Evolutionary conservation across 2,888 invertebrate species (phyloP).

Genomic region (Eurytoma californica): DNA sequence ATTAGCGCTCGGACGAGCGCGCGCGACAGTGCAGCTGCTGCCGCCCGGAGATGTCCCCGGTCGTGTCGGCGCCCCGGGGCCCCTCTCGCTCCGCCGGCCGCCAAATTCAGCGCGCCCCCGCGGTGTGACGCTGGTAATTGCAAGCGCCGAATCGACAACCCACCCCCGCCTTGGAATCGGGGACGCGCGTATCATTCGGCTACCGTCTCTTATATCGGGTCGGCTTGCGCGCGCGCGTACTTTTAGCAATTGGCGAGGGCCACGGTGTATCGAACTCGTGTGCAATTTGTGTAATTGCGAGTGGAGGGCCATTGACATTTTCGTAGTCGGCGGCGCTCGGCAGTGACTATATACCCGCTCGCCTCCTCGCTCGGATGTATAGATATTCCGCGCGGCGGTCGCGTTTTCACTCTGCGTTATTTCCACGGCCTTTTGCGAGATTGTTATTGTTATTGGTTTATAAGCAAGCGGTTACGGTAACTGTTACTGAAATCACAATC

Average conservation of each 20-base stretch:
- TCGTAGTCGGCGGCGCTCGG: not conserved
- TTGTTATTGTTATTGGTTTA: conserved; percentile 1
- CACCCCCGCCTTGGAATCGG: not conserved
- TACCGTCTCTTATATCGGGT: not conserved
- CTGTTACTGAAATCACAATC: no score
- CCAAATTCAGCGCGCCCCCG: conserved; percentile 31
- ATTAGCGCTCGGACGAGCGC: conserved; percentile 14
- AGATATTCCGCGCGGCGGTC: conserved; percentile 13
- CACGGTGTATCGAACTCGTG: not conserved
- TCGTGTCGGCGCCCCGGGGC: not conserved
- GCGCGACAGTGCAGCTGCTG: conserved; percentile 6
- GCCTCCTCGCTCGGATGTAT: not conserved
- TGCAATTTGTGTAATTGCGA: conserved; percentile 45
- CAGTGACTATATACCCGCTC: not conserved
- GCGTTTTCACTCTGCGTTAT: not conserved
- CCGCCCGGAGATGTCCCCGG: conserved; percentile 15
- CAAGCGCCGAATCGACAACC: conserved; percentile 21
- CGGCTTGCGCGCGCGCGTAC: not conserved
- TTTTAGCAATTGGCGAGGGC: not conserved
- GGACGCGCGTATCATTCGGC: not conserved
- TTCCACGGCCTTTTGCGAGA: not conserved
- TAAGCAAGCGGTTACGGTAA: not conserved
- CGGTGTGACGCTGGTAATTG: not conserved
- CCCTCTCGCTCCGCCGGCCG: conserved; percentile 6
- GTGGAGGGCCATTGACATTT: conserved; percentile 30